phyloP scores from a whole-genome alignment of 2,797 vertebrate genomes.

The Phrynocephalus guinanensis region DNA sequence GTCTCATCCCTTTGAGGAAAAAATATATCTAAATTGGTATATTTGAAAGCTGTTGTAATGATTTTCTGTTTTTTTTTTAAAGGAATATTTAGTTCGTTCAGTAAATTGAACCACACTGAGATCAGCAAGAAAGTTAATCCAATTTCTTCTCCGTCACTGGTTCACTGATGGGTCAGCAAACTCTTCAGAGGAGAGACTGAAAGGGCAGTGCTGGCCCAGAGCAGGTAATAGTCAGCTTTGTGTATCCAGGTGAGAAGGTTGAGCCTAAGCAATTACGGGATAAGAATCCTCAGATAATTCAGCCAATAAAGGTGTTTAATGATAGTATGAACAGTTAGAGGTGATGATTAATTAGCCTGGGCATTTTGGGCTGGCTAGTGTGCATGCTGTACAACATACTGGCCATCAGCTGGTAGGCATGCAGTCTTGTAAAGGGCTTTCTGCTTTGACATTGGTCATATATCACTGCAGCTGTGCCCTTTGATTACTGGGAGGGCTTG shows the following conservation, averaged over 20 bases:
- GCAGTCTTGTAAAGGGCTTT: slow-evolving; percentile 88
- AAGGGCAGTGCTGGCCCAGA: slow-evolving; percentile 72
- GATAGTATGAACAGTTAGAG: slow-evolving; percentile 85
- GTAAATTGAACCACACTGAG: slow-evolving; percentile 78
- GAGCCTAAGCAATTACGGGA: slow-evolving; percentile 84
- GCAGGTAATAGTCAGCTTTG: slow-evolving; percentile 81
- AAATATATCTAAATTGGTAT: slow-evolving; percentile 64
- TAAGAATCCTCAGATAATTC: slow-evolving; percentile 87
- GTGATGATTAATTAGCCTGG: slow-evolving; percentile 88
- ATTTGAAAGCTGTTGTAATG: slow-evolving; percentile 73
- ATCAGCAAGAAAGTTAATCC: slow-evolving; percentile 80
- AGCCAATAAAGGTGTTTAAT: slow-evolving; percentile 88
- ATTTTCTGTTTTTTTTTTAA: slow-evolving; percentile 65
- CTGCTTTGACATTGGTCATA: slow-evolving; percentile 97
- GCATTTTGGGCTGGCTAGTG: slow-evolving; percentile 83
- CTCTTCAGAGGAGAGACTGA: slow-evolving; percentile 76
- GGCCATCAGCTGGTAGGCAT: slow-evolving; percentile 89
- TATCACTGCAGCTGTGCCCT: slow-evolving; percentile 95
- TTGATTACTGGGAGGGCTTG: slow-evolving; percentile 99
- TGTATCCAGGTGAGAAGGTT: slow-evolving; percentile 84
- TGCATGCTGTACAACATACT: slow-evolving; percentile 83
- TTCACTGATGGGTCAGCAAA: slow-evolving; percentile 84
- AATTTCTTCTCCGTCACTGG: slow-evolving; percentile 80
- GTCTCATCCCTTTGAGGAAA: slow-evolving; percentile 48
- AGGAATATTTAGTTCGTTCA: slow-evolving; percentile 71